Evolutionary conservation across 37 sponge, comb jelly and placozoan species (phyloP), one percentile per base, ranked within the genome.

Genomic region (Cladorhizidae sp.): DNA sequence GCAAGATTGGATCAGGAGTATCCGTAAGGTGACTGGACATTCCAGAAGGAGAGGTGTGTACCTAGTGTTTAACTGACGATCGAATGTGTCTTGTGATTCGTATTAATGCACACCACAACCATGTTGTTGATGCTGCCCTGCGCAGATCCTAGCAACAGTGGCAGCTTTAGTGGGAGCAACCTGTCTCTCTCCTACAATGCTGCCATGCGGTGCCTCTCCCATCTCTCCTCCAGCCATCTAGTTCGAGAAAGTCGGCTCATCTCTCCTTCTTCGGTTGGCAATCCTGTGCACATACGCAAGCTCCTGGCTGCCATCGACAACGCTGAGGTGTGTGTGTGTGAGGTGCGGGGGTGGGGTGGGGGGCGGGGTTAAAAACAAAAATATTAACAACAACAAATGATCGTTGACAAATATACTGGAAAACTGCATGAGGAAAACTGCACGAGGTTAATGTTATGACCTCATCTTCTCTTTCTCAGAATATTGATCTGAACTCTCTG

Each of bases 1-100:
- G 41, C 50, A 85, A 0, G 85, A 85, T n/a, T 85, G 85, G 78
- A 63, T 70, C 7, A 70, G 33, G 40, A 78, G 70, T 50, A 85
- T 77, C 59, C 70, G 70, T 49, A 71, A 70, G 50, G 56, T 61
- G 62, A 71, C 69, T 12, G 42, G 54, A 15, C 21, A 18, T 26
- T 45, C 58, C 11, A 68, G 40, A 50, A 28, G 11, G 36, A 41
- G 40, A 71, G 72, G 85, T 83, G 64, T 63, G 9, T 45, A 45
- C 49, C 49, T 45, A 12, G 9, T 45, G 18, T 20, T 77, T 12
- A n/a, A 64, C n/a, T 42, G 14, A 56, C 64, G 51, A 3, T 61
- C 37, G 36, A 40, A 17, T 50, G 21, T 36, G 72, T 18, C 43
- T 50, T 62, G 23, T 39, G 40, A 67, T 40, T 15, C 40, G 21